phyloP scores from a whole-genome alignment of 2,888 invertebrate species.

The Sinodicranocentrus sp. region DNA sequence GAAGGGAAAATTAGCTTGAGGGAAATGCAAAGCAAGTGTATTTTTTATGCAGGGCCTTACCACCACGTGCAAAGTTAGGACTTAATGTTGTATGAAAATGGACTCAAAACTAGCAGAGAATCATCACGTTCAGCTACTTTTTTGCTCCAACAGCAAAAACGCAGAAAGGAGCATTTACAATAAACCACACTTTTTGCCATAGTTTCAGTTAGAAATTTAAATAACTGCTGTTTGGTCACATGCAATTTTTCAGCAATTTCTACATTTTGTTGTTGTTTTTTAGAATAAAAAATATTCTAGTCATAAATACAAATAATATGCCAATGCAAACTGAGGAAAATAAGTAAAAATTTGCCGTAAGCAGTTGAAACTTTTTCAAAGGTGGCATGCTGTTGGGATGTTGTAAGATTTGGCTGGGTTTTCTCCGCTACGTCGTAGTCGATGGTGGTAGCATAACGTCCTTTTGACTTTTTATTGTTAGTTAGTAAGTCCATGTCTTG shows the following conservation, averaged over 20 bases:
- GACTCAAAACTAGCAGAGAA: neutral
- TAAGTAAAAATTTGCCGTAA: neutral
- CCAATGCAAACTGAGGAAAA: neutral
- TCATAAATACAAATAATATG: too few relatives aligned
- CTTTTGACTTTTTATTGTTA: neutral
- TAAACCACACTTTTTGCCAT: neutral
- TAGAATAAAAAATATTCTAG: too few relatives aligned
- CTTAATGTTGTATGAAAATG: neutral
- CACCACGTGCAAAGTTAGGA: neutral
- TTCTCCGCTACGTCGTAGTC: neutral
- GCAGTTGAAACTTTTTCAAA: neutral
- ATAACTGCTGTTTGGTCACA: too few relatives aligned
- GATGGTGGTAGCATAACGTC: neutral
- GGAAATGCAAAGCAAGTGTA: constrained; percentile 12
- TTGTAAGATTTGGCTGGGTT: too few relatives aligned
- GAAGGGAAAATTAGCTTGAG: constrained; percentile 64
- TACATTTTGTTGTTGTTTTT: neutral
- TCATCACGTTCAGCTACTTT: neutral
- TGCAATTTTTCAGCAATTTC: neutral
- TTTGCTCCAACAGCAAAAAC: neutral
- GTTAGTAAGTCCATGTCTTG: neutral
- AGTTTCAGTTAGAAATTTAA: neutral
- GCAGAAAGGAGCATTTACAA: neutral
- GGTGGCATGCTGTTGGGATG: too few relatives aligned
- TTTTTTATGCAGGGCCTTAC: too few relatives aligned